Evolutionary conservation across 1,140 invertebrate genomes (phyloP).

Genomic region (Anoplolepis gracilipes): DNA sequence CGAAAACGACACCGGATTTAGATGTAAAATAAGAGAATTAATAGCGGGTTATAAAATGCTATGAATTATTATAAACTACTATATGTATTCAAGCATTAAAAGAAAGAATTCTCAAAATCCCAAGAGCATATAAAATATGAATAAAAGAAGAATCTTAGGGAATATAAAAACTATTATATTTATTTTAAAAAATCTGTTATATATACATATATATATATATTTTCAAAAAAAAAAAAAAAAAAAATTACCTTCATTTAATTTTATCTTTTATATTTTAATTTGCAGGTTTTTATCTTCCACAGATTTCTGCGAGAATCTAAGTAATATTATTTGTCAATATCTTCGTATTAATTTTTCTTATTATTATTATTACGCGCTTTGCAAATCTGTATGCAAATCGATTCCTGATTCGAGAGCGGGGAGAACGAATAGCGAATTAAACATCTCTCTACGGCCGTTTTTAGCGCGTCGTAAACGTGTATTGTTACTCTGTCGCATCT

Average conservation of each 20-base stretch:
- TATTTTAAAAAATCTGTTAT: no score
- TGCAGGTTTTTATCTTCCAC: neutral
- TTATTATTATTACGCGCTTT: no score
- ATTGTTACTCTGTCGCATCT: conserved; percentile 51
- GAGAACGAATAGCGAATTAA: conserved; percentile 3
- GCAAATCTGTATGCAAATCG: neutral
- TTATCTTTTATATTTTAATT: neutral
- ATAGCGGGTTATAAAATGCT: neutral
- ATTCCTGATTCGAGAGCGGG: neutral
- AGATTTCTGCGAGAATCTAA: neutral
- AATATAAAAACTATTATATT: no score
- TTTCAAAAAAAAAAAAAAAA: no score
- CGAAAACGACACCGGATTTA: conserved; percentile 1
- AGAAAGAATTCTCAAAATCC: neutral
- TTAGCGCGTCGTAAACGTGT: conserved; percentile 27
- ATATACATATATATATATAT: no score
- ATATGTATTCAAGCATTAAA: neutral
- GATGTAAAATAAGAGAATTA: neutral
- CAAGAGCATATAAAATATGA: neutral
- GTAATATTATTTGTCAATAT: neutral
- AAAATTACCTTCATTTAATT: neutral
- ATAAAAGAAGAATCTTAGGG: neutral
- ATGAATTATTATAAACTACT: neutral
- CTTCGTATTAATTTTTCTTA: neutral
- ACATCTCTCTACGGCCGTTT: conserved; percentile 6